Base-by-base conservation (phyloP, 2,113 vertebrate genomes). In the Ceyx cyanopectus region DNA sequence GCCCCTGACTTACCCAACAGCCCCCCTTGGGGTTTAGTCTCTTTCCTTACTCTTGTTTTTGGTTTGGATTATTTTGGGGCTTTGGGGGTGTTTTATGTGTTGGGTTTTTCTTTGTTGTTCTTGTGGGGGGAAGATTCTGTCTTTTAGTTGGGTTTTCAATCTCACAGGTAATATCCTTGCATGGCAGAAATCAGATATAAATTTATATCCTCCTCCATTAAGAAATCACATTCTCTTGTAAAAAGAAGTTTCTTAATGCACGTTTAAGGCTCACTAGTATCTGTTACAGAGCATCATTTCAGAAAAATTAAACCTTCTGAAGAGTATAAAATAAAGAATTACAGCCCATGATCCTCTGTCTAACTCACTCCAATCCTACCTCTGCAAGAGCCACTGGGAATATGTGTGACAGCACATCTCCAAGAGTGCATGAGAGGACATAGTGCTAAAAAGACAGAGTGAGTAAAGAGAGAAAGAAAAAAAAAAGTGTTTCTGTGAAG, bases 341-440 rank as follows among this genome's bases (percentile, higher is more conserved):
- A 83, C n/a, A 86, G 53, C 66, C 91, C 51, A 48, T 94, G 92
- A 93, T 89, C 95, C 60, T 91, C 68, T 93, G 92, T 65, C 72
- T 95, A 95, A 80, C 82, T 95, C 67, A 48, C 40, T 95, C 50
- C 73, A 72, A 8, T 72, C 88, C 68, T 87, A 92, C 51, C 63
- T 80, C 75, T 89, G 73, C 61, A 93, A 81, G 95, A 93, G 53
- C 91, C 86, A 84, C 63, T 87, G 92, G 92, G 93, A 94, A 77
- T 95, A 92, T 77, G 76, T 80, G 56, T 95, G 93, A 95, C 93
- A 92, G 85, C 41, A 65, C 72, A 53, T 91, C 81, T 91, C 82
- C 90, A 91, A 92, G 89, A 83, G 68, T 8, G 18, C 62, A 79
- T 65, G 87, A 91, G 69, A 92, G 82, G 72, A 40, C 56, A 77